Base-by-base conservation (phyloP, 1,140 invertebrate species). In the Halyomorpha halys region DNA sequence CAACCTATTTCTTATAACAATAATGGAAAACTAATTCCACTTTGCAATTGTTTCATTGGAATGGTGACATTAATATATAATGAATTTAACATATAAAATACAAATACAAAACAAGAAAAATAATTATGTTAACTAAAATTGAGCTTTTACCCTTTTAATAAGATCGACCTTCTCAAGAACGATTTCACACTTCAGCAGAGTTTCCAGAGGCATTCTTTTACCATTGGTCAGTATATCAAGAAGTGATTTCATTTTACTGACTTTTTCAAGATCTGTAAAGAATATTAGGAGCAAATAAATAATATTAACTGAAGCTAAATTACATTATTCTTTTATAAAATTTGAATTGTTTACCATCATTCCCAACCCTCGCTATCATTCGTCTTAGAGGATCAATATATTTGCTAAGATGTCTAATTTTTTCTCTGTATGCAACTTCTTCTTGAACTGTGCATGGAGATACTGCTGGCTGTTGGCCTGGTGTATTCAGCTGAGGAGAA, bases 211-310 rank as follows among this genome's bases (percentile, higher is more conserved):
- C 78, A 94, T 87, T 70, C 91, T 77, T 76, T 91, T 90, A 0
- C 91, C 90, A 77, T 92, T 93, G 1, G 89, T 88, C 16, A 97
- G 74, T 67, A 96, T 93, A 70, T 95, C 91, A 15, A 94, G 73
- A 0, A 97, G 77, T 67, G 92, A 94, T 72, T 90, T 94, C 88
- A 95, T 91, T 76, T 94, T 94, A 68, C 84, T 84, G 68, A 90
- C 76, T 74, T 92, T 93, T 71, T 92, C 90, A 56, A 86, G 82
- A 76, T 91, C 89, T 39, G 34, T 15, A 51, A 45, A 51, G 18
- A 63, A 44, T 44, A 61, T 34, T 34, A 25, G 6, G 1, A 18
- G 5, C 3, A 18, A 27, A 8, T 59, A 39, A 59, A 39, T 11
- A 25, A 1, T 4, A 18, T 25, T 8, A 25, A 25, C 3, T 66